phyloP scores from a whole-genome alignment of 2,113 vertebrate genomes.

The Cephalopholis sonnerati region DNA sequence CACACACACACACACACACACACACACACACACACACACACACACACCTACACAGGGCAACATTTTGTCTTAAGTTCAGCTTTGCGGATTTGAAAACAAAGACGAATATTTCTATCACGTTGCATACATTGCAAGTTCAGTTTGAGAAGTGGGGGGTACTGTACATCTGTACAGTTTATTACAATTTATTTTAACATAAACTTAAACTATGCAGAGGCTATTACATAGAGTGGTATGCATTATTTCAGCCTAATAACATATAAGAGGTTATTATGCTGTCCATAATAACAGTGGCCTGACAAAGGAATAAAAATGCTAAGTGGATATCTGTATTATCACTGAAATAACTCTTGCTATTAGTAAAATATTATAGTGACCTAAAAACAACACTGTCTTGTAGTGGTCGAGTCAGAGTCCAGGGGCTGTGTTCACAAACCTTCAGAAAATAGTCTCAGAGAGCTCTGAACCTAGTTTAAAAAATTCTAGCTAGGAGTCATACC shows the following conservation, averaged over 20 bases:
- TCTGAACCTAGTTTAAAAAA: too few species aligned
- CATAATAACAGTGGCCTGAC: background rate
- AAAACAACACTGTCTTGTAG: too few species aligned
- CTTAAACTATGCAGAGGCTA: background rate
- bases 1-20: background rate
- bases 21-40: too few species aligned
- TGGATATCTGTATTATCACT: background rate
- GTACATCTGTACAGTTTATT: background rate
- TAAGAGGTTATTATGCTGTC: background rate
- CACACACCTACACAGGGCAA: background rate
- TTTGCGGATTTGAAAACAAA: slow-evolving; percentile 21
- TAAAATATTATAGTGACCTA: too few species aligned
- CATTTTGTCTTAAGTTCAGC: background rate
- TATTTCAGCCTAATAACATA: background rate
- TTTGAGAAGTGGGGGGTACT: background rate
- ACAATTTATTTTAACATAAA: too few species aligned
- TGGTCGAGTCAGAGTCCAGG: too few species aligned
- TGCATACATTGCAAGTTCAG: background rate
- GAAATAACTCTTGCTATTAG: too few species aligned
- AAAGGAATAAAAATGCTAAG: background rate
- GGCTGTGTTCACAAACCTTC: too few species aligned
- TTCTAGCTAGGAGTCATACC: too few species aligned
- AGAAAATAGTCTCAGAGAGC: too few species aligned
- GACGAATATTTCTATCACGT: background rate
- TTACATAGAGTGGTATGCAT: background rate